These are phyloP conservation scores for Psittacus erithacus DNA, from an alignment of 2,113 vertebrate genomes.

Conservation along the genomic window DNA sequence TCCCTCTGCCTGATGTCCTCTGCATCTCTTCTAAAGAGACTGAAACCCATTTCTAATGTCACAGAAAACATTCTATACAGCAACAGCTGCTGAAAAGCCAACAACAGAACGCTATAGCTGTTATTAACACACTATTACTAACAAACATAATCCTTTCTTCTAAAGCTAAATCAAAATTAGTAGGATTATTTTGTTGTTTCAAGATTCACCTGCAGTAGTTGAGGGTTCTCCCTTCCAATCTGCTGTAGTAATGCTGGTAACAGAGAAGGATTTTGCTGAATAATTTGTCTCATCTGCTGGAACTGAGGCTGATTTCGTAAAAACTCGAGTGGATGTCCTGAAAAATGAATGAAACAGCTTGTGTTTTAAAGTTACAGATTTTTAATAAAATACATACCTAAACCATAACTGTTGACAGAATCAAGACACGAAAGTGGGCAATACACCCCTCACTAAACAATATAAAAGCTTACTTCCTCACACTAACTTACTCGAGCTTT, in stretches of 20 bases:
- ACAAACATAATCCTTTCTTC: not conserved
- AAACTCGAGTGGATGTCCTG: slow-evolving; percentile 93
- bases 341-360: not conserved
- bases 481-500: not conserved
- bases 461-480: not conserved
- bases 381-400: not conserved
- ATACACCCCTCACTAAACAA: not conserved
- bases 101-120: not conserved
- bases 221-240: slow-evolving; percentile 94
- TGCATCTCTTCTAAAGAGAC: not conserved
- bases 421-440: not conserved
- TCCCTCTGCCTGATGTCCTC: not conserved
- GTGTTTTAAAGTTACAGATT: not conserved
- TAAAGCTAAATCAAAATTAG: not conserved
- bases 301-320: slow-evolving; percentile 95
- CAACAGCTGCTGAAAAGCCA: not conserved
- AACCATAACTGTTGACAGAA: not conserved
- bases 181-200: not conserved
- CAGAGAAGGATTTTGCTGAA: slow-evolving; percentile 94
- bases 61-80: not conserved
- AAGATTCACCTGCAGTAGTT: slow-evolving; percentile 87
- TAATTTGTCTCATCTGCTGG: slow-evolving; percentile 96
- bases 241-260: slow-evolving; percentile 93
- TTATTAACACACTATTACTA: not conserved
- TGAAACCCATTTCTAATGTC: not conserved